Base-by-base conservation (phyloP, 2,888 invertebrate genomes). In the Drosophila atripex region DNA sequence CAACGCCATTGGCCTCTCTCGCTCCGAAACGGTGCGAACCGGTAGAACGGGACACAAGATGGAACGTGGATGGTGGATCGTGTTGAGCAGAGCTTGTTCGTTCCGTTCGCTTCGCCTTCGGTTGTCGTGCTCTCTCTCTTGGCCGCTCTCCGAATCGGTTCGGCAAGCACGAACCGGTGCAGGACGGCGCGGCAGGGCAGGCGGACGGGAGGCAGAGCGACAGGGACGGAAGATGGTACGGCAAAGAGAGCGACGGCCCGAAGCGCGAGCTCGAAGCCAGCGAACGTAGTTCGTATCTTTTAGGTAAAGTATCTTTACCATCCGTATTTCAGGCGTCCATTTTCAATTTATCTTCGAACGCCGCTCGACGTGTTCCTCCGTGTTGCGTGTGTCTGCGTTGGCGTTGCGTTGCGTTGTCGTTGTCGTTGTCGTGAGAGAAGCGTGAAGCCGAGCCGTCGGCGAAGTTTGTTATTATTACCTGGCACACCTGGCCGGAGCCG, bases 341-440 rank as follows among this genome's bases (percentile, higher is more conserved):
- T 92, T 91, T 92, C 91, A 91, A 91, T 92, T 92, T 92, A 91
- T 90, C 92, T 90, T 91, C 91, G 92, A 91, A 91, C 89, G 92
- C 92, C 90, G 91, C 91, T 91, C 91, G 91, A 92, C 92, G 92
- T 90, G 90, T 90, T 86, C 88, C 82, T 82, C 43, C 21, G 43
- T 43, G 43, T 41, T 41, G 39, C 39, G 39, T 43, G 21, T 43
- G 12, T 43, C 43, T 43, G 43, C 21, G 87, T 82, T 78, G 72
- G 80, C 80, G 54, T 55, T 88, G 83, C 88, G 82, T 82, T 39
- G 39, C 39, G 39, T 39, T 38, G 38, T 14, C 38, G 38, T 80
- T 75, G 75, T 80, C 80, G 54, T 54, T 88, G 86, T 85, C 88
- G 82, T 82, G 86, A 75, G 85, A 78, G 23, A 59, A 28, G 35